A percentile compares a stretch with the other conserved stretches of the same genome.
Conservation (phyloP, 2,888 invertebrate genomes). For the Agrochola lychnidis region DNA sequence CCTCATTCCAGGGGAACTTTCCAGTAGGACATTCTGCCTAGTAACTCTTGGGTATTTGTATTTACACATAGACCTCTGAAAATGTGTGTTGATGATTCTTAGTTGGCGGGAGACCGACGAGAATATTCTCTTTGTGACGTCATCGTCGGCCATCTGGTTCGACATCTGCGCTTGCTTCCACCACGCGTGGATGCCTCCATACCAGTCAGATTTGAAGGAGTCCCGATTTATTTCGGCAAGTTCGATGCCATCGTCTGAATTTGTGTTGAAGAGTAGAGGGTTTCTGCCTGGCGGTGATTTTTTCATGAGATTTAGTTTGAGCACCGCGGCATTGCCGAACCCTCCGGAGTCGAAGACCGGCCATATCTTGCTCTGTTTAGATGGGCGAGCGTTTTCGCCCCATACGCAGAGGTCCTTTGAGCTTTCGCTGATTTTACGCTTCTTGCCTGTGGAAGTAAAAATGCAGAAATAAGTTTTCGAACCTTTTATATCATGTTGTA, state of each 20-base stretch:
- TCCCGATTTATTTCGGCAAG: conserved; percentile 70
- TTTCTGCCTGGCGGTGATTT: conserved; percentile 76
- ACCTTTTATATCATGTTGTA: background rate
- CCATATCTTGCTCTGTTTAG: conserved; percentile 87
- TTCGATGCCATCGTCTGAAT: conserved; percentile 58
- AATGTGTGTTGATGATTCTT: conserved; percentile 84
- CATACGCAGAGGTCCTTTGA: conserved; percentile 81
- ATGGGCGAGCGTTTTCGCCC: conserved; percentile 79
- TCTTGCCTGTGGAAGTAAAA: conserved; percentile 80
- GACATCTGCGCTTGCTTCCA: conserved; percentile 83
- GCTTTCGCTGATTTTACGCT: conserved; percentile 82
- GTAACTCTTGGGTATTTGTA: conserved; percentile 88
- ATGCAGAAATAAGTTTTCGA: background rate
- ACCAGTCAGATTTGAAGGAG: conserved; percentile 75
- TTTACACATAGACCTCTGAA: conserved; percentile 83
- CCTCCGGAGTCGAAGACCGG: conserved; percentile 90
- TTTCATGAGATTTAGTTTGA: conserved; percentile 77
- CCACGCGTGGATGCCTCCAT: conserved; percentile 80
- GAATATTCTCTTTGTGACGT: conserved; percentile 82
- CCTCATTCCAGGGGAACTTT: conserved; percentile 75
- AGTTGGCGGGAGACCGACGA: conserved; percentile 86
- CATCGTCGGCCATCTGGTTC: conserved; percentile 78
- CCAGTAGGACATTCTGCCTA: conserved; percentile 84
- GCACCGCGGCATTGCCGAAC: conserved; percentile 77
- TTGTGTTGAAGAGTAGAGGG: conserved; percentile 76